Evolutionary conservation across 2,797 vertebrate species (phyloP), one percentile per base, ranked within the genome.

Genomic region (Megalops cyprinoides): DNA sequence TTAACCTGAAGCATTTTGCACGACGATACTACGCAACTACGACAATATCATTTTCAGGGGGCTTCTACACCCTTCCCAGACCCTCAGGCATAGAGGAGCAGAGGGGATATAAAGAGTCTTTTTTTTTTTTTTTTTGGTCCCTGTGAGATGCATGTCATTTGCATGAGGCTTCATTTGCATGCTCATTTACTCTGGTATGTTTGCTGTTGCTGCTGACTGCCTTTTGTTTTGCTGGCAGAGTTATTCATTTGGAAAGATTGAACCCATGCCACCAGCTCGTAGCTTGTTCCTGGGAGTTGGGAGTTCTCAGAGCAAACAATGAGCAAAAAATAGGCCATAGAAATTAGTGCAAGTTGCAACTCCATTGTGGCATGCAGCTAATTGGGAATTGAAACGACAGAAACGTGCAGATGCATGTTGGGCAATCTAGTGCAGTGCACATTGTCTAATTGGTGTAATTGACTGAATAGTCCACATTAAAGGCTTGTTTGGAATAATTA

Each of bases 141-240:
- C 87, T 83, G 76, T 79, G 90, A 91, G 85, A 91, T 76, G 60
- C 88, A 86, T 91, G 87, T 87, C 86, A 91, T 93, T 94, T 90
- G 91, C 92, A 92, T 91, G 74, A 7, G 81, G 83, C 82, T 87
- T 91, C 67, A 93, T 94, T 94, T 92, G 92, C 93, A 94, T 94
- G 91, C 84, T 81, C 4, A 60, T 87, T 92, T 85, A 78, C 88
- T 82, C 83, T 83, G 91, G 80, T 89, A 87, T 92, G 91, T 91
- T 91, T 89, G 84, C 85, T 85, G 84, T 85, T 84, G 84, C 83
- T 88, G 79, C 79, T 79, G 65, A 76, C 78, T 8, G 81, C 87
- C 87, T 89, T 89, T 88, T 88, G 86, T 81, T 88, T 82, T 49
- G 74, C 49, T 82, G 80, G 91, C 85, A 87, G 89, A 91, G 78